A percentile compares a stretch with the other conserved stretches of the same genome.
Evolutionary conservation across 2,888 invertebrate genomes (phyloP).

Genomic region (Chalcosyrphus nemorum): DNA sequence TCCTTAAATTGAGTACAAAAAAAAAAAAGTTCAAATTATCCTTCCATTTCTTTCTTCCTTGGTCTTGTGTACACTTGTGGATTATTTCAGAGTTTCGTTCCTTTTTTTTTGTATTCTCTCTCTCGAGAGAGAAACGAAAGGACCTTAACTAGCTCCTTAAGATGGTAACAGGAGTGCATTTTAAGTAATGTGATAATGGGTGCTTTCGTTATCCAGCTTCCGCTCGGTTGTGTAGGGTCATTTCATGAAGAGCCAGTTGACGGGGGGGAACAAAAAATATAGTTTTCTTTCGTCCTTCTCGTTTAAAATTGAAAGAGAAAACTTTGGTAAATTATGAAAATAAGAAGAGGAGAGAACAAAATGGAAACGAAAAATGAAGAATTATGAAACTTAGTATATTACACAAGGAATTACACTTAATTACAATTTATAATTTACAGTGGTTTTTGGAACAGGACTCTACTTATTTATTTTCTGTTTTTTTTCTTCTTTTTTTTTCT

Average conservation of each 20-base stretch:
- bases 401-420: slow-evolving; percentile 12
- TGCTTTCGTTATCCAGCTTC: not conserved
- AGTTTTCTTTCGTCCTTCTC: slow-evolving; percentile 4
- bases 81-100: slow-evolving; percentile 10
- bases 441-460: no score
- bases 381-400: not conserved
- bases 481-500: no score
- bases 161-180: slow-evolving; percentile 19
- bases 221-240: not conserved
- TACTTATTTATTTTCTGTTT: no score
- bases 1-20: not conserved
- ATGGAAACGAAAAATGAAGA: not conserved
- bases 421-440: slow-evolving; percentile 2
- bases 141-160: slow-evolving; percentile 2
- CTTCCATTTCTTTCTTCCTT: not conserved
- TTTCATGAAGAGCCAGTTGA: slow-evolving; percentile 1
- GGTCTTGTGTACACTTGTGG: slow-evolving; percentile 33
- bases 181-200: slow-evolving; percentile 31
- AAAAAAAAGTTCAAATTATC: not conserved
- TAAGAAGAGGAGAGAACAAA: not conserved
- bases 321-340: no score
- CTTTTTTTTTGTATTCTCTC: not conserved
- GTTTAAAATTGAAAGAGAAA: not conserved
- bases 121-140: not conserved
- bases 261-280: slow-evolving; percentile 13